phyloP scores from a whole-genome alignment of 2,113 vertebrate genomes.

The Nibea albiflora region DNA sequence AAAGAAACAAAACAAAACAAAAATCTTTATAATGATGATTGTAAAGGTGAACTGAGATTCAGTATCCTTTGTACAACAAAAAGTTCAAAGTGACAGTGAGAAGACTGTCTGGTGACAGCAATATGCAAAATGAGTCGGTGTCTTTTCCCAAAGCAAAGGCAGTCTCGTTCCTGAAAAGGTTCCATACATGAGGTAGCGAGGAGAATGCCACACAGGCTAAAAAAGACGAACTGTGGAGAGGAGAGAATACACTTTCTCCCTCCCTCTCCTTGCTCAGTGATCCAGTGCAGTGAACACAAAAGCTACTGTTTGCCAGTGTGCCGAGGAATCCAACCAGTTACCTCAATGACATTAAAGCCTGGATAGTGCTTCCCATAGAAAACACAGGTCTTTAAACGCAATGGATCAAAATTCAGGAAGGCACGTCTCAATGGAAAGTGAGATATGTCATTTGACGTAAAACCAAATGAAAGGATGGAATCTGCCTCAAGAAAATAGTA shows the following conservation, averaged over 20 bases:
- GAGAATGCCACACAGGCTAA: constrained; percentile 72
- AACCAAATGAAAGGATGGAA: not conserved
- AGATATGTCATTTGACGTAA: not conserved
- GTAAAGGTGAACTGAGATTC: not conserved
- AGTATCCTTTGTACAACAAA: not conserved
- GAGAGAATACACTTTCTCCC: constrained; percentile 68
- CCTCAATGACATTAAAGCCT: constrained; percentile 45
- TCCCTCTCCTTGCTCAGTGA: constrained; percentile 78
- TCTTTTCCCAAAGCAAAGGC: constrained; percentile 51
- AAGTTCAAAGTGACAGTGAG: constrained; percentile 26
- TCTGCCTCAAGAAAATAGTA: not conserved
- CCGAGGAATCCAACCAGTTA: constrained; percentile 62
- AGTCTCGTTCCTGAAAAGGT: constrained; percentile 63
- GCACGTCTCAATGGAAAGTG: not conserved
- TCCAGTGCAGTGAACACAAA: constrained; percentile 80
- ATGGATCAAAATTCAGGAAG: constrained; percentile 11
- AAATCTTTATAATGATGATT: not conserved
- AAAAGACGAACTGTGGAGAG: constrained; percentile 68
- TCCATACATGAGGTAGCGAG: constrained; percentile 75
- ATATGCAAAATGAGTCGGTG: constrained; percentile 42
- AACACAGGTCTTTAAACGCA: constrained; percentile 12
- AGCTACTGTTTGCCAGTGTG: constrained; percentile 73
- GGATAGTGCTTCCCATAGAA: constrained; percentile 36
- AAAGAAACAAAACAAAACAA: no score
- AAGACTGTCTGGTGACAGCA: constrained; percentile 22